Percentiles rank a stretch among this genome's conserved stretches.
phyloP scores from a whole-genome alignment of 2,797 vertebrate species.

The Gallinago stenura region DNA sequence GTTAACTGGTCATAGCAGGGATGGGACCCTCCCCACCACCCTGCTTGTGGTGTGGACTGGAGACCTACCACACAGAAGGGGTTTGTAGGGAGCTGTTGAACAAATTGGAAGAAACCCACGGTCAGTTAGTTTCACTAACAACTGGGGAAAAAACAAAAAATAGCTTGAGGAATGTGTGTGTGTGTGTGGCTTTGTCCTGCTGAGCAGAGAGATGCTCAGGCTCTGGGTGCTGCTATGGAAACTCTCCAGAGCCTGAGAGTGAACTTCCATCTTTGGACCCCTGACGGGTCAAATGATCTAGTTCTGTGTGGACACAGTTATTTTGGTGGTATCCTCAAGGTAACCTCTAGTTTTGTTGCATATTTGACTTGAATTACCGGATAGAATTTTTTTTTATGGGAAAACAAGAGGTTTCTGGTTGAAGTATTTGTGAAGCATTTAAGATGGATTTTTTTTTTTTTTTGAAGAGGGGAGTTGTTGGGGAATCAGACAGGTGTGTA shows the following conservation, averaged over 20 bases:
- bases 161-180: not conserved
- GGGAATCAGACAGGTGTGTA: not conserved
- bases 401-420: not conserved
- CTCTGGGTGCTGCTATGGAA: not conserved
- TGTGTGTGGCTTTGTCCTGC: not conserved
- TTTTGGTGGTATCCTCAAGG: not conserved
- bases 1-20: too few species aligned
- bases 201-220: not conserved
- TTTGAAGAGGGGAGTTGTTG: not conserved
- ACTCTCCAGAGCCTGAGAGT: not conserved
- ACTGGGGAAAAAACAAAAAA: not conserved
- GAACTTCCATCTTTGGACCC: not conserved
- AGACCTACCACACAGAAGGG: rapidly evolving
- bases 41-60: not conserved
- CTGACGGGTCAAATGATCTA: not conserved
- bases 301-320: not conserved
- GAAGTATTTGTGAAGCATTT: not conserved
- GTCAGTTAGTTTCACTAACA: not conserved
- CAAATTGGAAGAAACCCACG: not conserved
- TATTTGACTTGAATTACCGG: not conserved
- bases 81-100: not conserved
- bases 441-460: not conserved
- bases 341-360: not conserved
- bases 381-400: not conserved
- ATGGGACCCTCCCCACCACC: not conserved